A percentile compares a stretch with the other conserved stretches of the same genome.
Evolutionary conservation across 2,888 invertebrate genomes (phyloP).

Genomic region (Drosophila austrosaltans): DNA sequence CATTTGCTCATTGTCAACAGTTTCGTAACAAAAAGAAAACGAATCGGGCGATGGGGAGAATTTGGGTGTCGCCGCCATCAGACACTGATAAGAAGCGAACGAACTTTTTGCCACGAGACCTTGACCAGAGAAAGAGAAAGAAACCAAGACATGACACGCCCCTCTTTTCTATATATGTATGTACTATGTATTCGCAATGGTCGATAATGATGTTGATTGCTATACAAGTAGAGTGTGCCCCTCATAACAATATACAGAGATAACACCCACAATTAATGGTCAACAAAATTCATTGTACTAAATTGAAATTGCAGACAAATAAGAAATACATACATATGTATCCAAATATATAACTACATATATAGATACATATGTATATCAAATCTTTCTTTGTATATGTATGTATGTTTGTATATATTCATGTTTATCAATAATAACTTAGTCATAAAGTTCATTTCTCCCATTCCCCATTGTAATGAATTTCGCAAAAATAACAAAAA

Average conservation of each 20-base stretch:
- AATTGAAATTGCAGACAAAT: constrained; percentile 38
- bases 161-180: constrained; percentile 6
- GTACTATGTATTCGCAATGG: neutral
- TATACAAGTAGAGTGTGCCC: neutral
- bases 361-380: neutral
- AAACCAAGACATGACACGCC: constrained; percentile 33
- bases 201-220: constrained; percentile 13
- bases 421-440: constrained; percentile 26
- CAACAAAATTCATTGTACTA: constrained; percentile 22
- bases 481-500: constrained; percentile 47
- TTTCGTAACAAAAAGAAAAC: constrained; percentile 66
- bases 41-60: constrained; percentile 29
- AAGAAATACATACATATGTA: constrained; percentile 25
- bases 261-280: constrained; percentile 1
- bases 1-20: constrained; percentile 50
- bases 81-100: constrained; percentile 29
- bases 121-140: constrained; percentile 36
- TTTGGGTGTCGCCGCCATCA: neutral
- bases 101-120: constrained; percentile 29
- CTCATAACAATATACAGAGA: neutral
- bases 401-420: neutral
- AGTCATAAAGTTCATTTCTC: constrained; percentile 34
- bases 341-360: neutral
- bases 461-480: constrained; percentile 60
- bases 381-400: neutral